Evolutionary conservation across 2,113 vertebrate genomes (phyloP).

Genomic region (Leptodactylus fuscus): DNA sequence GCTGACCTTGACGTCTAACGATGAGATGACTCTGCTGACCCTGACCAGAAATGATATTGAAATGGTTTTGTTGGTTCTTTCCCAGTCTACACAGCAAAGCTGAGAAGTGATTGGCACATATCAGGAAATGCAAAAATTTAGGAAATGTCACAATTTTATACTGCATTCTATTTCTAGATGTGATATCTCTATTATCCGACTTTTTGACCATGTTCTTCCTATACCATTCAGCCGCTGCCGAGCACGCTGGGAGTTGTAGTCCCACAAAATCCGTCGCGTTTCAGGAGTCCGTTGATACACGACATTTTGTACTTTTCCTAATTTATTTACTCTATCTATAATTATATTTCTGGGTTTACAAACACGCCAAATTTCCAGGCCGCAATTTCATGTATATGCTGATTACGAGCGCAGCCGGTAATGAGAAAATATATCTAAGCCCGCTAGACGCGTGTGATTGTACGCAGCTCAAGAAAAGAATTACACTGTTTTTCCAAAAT

Average conservation of each 20-base stretch:
- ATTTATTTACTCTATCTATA: not conserved
- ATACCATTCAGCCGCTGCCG: no score
- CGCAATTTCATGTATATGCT: slow-evolving; percentile 36
- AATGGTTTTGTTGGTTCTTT: not conserved
- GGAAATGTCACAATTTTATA: not conserved
- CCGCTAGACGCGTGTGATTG: slow-evolving; percentile 6
- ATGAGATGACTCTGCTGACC: no score
- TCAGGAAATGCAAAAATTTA: not conserved
- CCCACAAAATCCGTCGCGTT: not conserved
- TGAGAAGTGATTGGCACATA: not conserved
- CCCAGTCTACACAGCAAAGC: not conserved
- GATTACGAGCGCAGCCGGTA: slow-evolving; percentile 30
- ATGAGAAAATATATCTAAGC: slow-evolving; percentile 38
- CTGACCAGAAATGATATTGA: not conserved
- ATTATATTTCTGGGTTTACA: slow-evolving; percentile 35
- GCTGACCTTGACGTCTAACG: no score
- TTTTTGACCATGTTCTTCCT: no score
- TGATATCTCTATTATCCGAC: no score
- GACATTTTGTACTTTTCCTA: not conserved
- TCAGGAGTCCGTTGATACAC: not conserved
- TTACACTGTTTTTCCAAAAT: slow-evolving; percentile 18
- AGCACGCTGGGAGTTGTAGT: not conserved
- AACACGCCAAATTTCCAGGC: not conserved
- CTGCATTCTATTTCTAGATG: not conserved
- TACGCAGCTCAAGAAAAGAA: slow-evolving; percentile 24